Evolutionary conservation across 2,888 invertebrate species (phyloP).

Genomic region (Euspilapteryx auroguttella): DNA sequence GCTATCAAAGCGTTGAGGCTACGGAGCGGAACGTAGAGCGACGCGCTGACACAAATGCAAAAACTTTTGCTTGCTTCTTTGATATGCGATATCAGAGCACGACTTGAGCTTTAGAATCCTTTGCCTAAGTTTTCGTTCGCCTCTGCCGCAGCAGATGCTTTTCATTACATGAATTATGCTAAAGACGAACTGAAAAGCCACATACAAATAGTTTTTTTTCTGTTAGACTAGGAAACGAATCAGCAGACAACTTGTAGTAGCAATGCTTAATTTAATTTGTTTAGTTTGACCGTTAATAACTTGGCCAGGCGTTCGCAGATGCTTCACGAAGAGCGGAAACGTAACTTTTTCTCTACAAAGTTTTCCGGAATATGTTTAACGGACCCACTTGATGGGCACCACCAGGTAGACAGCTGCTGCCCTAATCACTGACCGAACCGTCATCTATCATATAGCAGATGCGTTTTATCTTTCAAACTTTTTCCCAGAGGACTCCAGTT

Average conservation of each 20-base stretch:
- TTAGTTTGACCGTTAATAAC: conserved; percentile 22
- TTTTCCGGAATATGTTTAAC: too few species aligned
- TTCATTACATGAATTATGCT: too few species aligned
- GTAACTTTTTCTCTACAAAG: conserved; percentile 36
- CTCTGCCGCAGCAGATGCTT: too few species aligned
- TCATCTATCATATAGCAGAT: conserved; percentile 13
- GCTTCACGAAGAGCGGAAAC: conserved; percentile 36
- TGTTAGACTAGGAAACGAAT: too few species aligned
- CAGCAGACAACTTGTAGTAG: too few species aligned
- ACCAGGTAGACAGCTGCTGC: conserved; percentile 38
- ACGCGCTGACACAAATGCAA: conserved; percentile 43
- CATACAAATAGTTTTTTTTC: too few species aligned
- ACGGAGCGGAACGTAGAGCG: conserved; percentile 39
- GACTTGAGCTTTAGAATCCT: too few species aligned
- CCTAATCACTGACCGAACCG: conserved; percentile 16
- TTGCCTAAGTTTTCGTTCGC: conserved; percentile 42
- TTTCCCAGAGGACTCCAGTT: conserved; percentile 30
- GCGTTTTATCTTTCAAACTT: conserved; percentile 13
- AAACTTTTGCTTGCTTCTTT: conserved; percentile 54
- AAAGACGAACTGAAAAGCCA: too few species aligned
- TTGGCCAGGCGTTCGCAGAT: conserved; percentile 36
- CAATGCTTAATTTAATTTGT: too few species aligned
- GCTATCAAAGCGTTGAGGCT: conserved; percentile 47
- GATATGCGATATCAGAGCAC: conserved; percentile 36
- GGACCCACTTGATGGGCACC: too few species aligned